Evolutionary conservation across 30 jellyfish, hydroid and myxozoan genomes (phyloP), one percentile per base, ranked within the genome.

Genomic region (Sanderia malayensis): DNA sequence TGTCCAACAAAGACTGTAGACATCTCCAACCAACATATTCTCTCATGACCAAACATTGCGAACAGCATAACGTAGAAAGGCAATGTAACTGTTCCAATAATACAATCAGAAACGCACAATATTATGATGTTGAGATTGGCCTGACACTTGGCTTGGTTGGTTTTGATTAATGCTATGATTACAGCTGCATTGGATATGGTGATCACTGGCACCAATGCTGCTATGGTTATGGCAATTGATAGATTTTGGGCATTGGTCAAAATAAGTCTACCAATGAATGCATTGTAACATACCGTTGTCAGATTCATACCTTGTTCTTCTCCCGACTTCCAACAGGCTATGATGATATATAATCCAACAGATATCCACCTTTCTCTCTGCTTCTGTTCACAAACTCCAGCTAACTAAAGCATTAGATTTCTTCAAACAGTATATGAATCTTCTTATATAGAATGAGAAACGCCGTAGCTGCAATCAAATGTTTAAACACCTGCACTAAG

Each of bases 11-110:
- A 30, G 82, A 78, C 66, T n/a, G 44, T 15, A 1, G 28, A 26
- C 32, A 72, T 22, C 44, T 78, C 89, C 8, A 27, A 52, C 82
- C 75, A 66, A 30, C 89, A 78, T 27, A 27, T 37, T 18, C 89
- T 68, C 27, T 21, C 37, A 49, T 78, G 44, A 28, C 89, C 82
- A 53, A 44, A 78, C 7, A 22, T 70, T 3, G 69, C 28, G 33
- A 78, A 67, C 64, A 78, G 55, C 55, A 67, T 31, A 0, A 53
- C 68, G 1, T 68, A 53, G 7, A 37, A 30, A 2, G 89, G 89
- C 25, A 78, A 32, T 3, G 67, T 4, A 17, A 65, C 49, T 20
- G 33, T 1, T 0, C 89, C 89, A 23, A 23, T 9, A 15, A 78
- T 4, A 26, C 78, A 66, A 53, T 78, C 89, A 18, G 89, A 78